A percentile compares a stretch with the other conserved stretches of the same genome.
Evolutionary conservation across 1,140 invertebrate species (phyloP).

Genomic region (Mycetomoellerius zeteki): DNA sequence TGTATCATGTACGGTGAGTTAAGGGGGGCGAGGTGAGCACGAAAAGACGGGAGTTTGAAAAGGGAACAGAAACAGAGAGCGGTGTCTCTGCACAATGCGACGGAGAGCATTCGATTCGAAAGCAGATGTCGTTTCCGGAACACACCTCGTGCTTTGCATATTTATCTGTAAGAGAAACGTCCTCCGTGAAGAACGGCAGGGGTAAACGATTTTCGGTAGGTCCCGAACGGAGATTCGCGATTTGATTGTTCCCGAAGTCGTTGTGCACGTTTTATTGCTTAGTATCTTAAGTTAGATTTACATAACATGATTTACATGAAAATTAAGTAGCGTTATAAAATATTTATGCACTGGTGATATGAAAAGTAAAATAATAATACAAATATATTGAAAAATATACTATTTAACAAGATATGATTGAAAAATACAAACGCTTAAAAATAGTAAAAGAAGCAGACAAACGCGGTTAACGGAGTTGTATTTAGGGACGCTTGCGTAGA

Average conservation of each 20-base stretch:
- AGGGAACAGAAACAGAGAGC: constrained; percentile 67
- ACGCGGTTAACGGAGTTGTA: constrained; percentile 32
- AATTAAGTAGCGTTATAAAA: not conserved
- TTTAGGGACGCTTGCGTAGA: constrained; percentile 61
- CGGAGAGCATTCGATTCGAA: constrained; percentile 70
- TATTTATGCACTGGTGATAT: not conserved
- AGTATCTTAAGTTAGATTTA: not conserved
- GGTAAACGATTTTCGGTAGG: constrained; percentile 51
- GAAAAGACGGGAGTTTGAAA: constrained; percentile 49
- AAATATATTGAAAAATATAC: not conserved
- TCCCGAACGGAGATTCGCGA: constrained; percentile 32
- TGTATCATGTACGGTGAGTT: constrained; percentile 81
- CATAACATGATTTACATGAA: not conserved
- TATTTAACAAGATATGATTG: not conserved
- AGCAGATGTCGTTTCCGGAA: constrained; percentile 75
- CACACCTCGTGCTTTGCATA: constrained; percentile 64
- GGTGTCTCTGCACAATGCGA: constrained; percentile 57
- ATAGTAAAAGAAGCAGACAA: not conserved
- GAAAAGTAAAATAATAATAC: not conserved
- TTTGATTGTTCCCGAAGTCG: constrained; percentile 12
- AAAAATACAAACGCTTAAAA: constrained; percentile 11
- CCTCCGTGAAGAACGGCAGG: not conserved
- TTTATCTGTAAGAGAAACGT: constrained; percentile 54
- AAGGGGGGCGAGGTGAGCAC: constrained; percentile 30
- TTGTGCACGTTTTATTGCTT: not conserved